phyloP scores from a whole-genome alignment of 2,113 vertebrate species.

The Erythrolamprus reginae region DNA sequence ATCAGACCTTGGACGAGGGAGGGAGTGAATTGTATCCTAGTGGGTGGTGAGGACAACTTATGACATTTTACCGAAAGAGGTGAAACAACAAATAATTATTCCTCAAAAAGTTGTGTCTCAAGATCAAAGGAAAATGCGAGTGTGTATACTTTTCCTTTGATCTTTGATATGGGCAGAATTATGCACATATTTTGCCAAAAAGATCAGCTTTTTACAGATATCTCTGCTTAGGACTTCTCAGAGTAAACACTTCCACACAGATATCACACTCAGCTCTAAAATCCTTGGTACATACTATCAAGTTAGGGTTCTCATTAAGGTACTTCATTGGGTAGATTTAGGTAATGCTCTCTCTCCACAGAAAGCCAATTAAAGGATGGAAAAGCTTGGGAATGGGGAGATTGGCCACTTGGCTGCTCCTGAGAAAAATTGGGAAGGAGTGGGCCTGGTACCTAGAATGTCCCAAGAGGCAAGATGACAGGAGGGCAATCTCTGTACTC shows the following conservation, averaged over 20 bases:
- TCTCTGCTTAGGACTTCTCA: not conserved
- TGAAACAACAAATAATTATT: not conserved
- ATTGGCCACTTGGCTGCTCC: not conserved
- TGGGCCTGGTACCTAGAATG: not conserved
- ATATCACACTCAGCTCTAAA: not conserved
- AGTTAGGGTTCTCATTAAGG: not conserved
- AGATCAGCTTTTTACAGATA: not conserved
- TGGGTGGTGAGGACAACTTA: not conserved
- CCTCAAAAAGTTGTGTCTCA: not conserved
- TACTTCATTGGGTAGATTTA: not conserved
- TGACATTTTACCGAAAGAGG: not conserved
- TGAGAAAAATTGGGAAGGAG: not conserved
- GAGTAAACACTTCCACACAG: not conserved
- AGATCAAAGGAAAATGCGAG: not conserved
- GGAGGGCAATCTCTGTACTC: not conserved
- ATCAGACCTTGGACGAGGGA: not conserved
- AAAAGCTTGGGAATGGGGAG: not conserved
- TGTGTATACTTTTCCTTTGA: too few species aligned
- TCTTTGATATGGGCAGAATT: not conserved
- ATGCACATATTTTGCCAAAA: not conserved
- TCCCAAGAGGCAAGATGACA: not conserved
- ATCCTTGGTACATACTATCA: not conserved
- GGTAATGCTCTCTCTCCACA: not conserved
- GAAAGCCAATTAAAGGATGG: not conserved
- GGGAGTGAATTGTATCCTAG: not conserved